Evolutionary conservation across 2,888 invertebrate species (phyloP).

Genomic region (Cheilosia urbana): DNA sequence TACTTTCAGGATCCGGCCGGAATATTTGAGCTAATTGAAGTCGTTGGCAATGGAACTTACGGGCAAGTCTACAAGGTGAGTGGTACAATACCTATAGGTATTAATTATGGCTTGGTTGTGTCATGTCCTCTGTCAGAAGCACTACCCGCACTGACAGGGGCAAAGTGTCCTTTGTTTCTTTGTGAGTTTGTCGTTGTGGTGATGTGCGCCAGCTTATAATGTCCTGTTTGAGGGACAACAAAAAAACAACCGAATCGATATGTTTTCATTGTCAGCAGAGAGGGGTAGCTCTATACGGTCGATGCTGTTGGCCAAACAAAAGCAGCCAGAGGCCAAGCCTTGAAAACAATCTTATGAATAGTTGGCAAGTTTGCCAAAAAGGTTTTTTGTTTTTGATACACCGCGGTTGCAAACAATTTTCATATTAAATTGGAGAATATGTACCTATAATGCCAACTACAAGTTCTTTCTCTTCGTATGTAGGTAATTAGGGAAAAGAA

Average conservation of each 20-base stretch:
- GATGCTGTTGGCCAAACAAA: constrained; percentile 64
- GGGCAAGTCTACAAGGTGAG: constrained; percentile 99
- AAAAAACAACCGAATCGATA: constrained; percentile 51
- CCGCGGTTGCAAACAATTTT: constrained; percentile 45
- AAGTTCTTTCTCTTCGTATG: background rate
- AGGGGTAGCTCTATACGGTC: constrained; percentile 19
- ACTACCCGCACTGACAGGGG: constrained; percentile 23
- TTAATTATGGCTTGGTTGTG: constrained; percentile 34
- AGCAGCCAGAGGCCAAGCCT: constrained; percentile 64
- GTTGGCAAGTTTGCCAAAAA: constrained; percentile 73
- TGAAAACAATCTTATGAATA: constrained; percentile 58
- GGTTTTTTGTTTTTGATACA: constrained; percentile 44
- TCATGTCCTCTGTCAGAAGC: constrained; percentile 41
- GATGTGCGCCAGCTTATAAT: constrained; percentile 12
- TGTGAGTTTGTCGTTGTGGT: constrained; percentile 34
- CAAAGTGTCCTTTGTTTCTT: constrained; percentile 65
- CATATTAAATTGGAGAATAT: constrained; percentile 38
- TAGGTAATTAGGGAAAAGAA: constrained; percentile 10
- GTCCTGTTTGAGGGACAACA: constrained; percentile 29
- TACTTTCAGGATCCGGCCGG: constrained; percentile 98
- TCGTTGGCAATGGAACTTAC: constrained; percentile 99
- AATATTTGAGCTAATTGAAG: constrained; percentile 99
- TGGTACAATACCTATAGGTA: constrained; percentile 45
- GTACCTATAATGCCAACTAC: background rate
- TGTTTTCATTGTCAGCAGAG: constrained; percentile 63